Evolutionary conservation across 1,140 invertebrate species (phyloP).

Genomic region (Hyphantria cunea): DNA sequence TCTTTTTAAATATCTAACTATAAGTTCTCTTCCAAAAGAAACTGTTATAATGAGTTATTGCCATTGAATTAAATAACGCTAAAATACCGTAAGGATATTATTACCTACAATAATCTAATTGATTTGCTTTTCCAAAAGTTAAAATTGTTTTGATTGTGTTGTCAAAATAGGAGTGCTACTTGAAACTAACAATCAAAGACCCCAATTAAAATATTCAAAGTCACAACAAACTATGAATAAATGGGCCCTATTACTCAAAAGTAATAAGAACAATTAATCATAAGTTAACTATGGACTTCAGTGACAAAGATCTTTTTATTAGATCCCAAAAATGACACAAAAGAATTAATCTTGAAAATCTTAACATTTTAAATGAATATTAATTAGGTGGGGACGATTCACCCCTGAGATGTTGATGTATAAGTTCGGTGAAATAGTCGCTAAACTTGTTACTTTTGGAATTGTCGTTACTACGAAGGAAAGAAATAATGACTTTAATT

Average conservation of each 20-base stretch:
- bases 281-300: conserved; percentile 48
- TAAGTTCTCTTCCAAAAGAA: too few relatives aligned
- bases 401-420: conserved; percentile 35
- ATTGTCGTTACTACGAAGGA: too few relatives aligned
- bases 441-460: too few relatives aligned
- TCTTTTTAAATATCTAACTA: background rate
- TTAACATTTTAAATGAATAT: conserved; percentile 63
- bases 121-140: conserved; percentile 4
- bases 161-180: conserved; percentile 5
- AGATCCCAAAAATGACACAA: conserved; percentile 61
- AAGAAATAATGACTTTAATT: too few relatives aligned
- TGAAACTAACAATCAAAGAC: conserved; percentile 16
- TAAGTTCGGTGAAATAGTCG: background rate
- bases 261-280: conserved; percentile 60
- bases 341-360: conserved; percentile 62
- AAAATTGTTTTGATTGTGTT: background rate
- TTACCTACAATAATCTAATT: too few relatives aligned
- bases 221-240: conserved; percentile 38
- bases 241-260: conserved; percentile 29
- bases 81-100: too few relatives aligned
- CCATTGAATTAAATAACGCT: too few relatives aligned
- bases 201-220: conserved; percentile 43
- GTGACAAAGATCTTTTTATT: conserved; percentile 53
- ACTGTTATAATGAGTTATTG: too few relatives aligned
- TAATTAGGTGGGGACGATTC: conserved; percentile 64